Evolutionary conservation across 2,113 vertebrate species (phyloP).

Genomic region (Acanthisitta chloris): DNA sequence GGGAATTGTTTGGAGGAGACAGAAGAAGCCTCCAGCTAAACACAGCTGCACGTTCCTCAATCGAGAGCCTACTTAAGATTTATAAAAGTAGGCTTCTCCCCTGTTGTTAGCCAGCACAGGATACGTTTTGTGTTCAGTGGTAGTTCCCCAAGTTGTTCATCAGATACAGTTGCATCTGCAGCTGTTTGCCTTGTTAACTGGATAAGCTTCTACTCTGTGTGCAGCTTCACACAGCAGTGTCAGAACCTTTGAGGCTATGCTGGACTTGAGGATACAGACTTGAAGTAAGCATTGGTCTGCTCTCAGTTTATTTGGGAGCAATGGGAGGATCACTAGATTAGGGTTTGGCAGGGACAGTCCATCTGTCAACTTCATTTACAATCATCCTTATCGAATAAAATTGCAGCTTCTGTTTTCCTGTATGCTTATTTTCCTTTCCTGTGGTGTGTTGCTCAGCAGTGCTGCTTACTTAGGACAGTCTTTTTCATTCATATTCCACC

Average conservation of each 20-base stretch:
- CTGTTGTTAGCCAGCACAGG: not conserved
- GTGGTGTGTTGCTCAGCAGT: not conserved
- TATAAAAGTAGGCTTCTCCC: not conserved
- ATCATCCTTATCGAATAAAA: not conserved
- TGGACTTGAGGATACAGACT: not conserved
- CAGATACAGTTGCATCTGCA: not conserved
- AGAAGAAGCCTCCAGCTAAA: not conserved
- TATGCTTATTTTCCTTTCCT: not conserved
- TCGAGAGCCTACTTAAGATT: not conserved
- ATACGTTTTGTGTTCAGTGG: not conserved
- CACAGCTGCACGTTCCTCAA: not conserved
- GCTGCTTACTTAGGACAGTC: not conserved
- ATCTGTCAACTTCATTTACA: slow-evolving; percentile 11
- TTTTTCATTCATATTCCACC: not conserved
- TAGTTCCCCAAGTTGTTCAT: not conserved
- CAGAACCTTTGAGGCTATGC: not conserved
- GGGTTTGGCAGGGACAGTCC: not conserved
- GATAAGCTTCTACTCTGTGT: not conserved
- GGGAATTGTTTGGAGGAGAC: not conserved
- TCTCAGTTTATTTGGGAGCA: not conserved
- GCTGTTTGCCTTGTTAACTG: not conserved
- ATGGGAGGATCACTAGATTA: not conserved
- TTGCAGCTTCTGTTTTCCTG: slow-evolving; percentile 27
- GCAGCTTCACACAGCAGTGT: not conserved
- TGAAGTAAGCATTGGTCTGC: not conserved